Conservation (phyloP, 2,888 invertebrate species). For the Machimus atricapillus region DNA sequence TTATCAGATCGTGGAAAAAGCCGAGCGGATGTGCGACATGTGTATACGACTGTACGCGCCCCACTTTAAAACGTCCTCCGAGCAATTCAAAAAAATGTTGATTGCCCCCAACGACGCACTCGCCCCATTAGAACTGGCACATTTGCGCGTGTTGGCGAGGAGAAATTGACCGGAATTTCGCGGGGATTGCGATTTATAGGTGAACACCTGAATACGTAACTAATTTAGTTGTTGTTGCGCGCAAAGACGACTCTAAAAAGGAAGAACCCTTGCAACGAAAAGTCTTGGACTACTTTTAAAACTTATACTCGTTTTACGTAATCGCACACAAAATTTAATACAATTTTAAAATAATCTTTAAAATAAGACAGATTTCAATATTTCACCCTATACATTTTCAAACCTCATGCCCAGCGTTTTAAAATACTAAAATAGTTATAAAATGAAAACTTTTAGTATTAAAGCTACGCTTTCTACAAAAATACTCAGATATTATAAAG, state of each 20-base stretch:
- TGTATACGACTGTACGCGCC: conserved; percentile 1
- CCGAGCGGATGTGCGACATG: conserved; percentile 13
- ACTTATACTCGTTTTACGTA: too few species aligned
- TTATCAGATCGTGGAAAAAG: conserved; percentile 16
- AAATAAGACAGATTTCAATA: too few species aligned
- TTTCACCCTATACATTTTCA: too few species aligned
- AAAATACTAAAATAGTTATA: too few species aligned
- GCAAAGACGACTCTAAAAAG: not conserved
- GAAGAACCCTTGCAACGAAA: not conserved
- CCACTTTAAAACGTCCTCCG: conserved; percentile 55
- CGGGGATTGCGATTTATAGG: not conserved
- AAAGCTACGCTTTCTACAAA: too few species aligned
- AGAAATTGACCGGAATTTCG: not conserved
- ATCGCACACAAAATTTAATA: too few species aligned
- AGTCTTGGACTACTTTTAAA: not conserved
- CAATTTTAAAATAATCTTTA: too few species aligned
- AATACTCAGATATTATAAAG: too few species aligned
- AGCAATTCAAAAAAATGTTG: conserved; percentile 45
- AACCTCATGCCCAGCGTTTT: too few species aligned
- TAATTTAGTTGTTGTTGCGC: not conserved
- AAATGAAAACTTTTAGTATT: too few species aligned
- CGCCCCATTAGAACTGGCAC: not conserved
- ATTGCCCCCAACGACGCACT: conserved; percentile 4
- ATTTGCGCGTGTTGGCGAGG: conserved; percentile 8
- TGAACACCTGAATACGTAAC: not conserved